These are phyloP conservation scores for Nephila pilipes DNA, from an alignment of 1,140 invertebrate species.

Conservation along the genomic window DNA sequence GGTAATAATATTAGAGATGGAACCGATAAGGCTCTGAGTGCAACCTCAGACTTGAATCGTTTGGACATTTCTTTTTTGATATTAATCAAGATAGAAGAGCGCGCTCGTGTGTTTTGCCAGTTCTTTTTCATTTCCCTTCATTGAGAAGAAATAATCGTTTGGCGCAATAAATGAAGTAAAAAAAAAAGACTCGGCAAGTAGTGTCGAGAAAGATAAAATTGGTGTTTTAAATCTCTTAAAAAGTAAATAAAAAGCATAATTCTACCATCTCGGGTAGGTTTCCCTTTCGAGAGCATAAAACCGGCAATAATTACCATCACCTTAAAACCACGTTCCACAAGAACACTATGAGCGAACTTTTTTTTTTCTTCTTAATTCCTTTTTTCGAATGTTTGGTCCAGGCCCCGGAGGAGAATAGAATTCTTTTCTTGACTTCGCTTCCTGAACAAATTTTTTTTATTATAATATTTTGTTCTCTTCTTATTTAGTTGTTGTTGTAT, in stretches of 20 bases:
- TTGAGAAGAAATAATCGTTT: conserved; percentile 23
- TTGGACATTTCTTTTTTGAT: conserved; percentile 43
- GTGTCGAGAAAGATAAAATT: not conserved
- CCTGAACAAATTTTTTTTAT: conserved; percentile 67
- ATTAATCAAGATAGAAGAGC: conserved; percentile 52
- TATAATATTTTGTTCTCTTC: conserved; percentile 34
- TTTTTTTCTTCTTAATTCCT: conserved; percentile 26
- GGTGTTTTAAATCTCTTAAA: not conserved
- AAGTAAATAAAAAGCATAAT: conserved; percentile 46
- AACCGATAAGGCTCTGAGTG: conserved; percentile 39
- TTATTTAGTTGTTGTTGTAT: conserved; percentile 55
- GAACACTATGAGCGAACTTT: not conserved
- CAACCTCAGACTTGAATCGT: conserved; percentile 51
- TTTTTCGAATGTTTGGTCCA: conserved; percentile 52
- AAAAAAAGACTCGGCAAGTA: not conserved
- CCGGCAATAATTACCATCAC: conserved; percentile 50
- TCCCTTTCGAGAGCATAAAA: conserved; percentile 61
- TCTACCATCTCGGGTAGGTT: conserved; percentile 4
- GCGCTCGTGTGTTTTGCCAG: not conserved
- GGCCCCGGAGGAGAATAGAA: conserved; percentile 32
- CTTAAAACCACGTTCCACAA: conserved; percentile 36
- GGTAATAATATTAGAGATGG: conserved; percentile 41
- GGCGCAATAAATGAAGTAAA: not conserved
- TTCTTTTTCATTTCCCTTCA: not conserved
- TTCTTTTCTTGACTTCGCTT: conserved; percentile 58